Evolutionary conservation across 2,888 invertebrate species (phyloP).

Genomic region (Gortyna flavago): DNA sequence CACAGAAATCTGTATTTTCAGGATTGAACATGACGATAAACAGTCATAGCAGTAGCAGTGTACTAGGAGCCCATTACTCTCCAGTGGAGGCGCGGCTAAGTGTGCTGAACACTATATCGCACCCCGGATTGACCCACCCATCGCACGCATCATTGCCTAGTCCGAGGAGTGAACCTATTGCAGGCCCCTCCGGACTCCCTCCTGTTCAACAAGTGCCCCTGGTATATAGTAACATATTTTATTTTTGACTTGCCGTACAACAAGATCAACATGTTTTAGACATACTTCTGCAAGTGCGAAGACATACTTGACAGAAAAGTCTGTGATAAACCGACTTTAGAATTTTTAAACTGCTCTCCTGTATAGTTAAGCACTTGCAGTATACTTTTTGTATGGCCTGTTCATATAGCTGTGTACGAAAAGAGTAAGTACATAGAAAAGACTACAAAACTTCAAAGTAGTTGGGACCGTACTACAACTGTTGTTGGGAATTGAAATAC

Average conservation of each 20-base stretch:
- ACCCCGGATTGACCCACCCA: conserved; percentile 83
- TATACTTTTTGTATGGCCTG: not conserved
- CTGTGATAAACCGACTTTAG: not conserved
- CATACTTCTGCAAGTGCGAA: not conserved
- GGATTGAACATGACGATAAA: conserved; percentile 91
- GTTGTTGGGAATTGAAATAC: not conserved
- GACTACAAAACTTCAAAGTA: too few species aligned
- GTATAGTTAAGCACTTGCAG: not conserved
- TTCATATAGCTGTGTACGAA: not conserved
- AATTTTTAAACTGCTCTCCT: not conserved
- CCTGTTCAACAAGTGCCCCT: conserved; percentile 97
- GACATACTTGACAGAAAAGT: not conserved
- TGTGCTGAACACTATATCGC: conserved; percentile 83
- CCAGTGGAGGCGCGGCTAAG: conserved; percentile 86
- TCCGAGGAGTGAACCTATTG: conserved; percentile 92
- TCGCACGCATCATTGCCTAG: conserved; percentile 90
- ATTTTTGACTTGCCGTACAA: not conserved
- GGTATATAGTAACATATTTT: conserved; percentile 86
- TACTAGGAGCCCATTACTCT: conserved; percentile 82
- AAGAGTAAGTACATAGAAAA: not conserved
- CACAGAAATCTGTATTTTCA: conserved; percentile 68
- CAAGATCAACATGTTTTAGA: not conserved
- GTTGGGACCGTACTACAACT: not conserved
- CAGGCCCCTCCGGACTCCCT: conserved; percentile 95
- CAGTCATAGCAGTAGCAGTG: conserved; percentile 82